Evolutionary conservation across 2,888 invertebrate species (phyloP), one percentile per base, ranked within the genome.

Genomic region (Cataglyphis rosenhaueri): DNA sequence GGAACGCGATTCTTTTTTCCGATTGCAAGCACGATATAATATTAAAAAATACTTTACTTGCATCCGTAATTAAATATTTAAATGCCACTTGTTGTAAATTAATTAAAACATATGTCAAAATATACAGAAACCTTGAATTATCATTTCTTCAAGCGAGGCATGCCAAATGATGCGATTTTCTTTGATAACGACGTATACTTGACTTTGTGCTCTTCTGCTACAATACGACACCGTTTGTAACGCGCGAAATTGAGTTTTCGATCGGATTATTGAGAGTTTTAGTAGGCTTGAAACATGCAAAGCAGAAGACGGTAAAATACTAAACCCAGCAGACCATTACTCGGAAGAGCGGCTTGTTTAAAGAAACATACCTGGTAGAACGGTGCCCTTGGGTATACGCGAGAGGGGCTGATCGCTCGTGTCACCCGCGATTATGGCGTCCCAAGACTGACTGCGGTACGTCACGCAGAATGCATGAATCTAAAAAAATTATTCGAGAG

Each of bases 281-380:
- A 79, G 78, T 79, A 71, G 78, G 71, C 35, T 59, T 79, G 78
- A 59, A 74, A 66, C 87, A 87, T 87, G 81, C 84, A 87, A 85
- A 86, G 81, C 83, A 83, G 68, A 83, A 65, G 88, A 86, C 71
- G 48, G 65, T 61, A 55, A 87, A 82, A 68, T 73, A 76, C 64
- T 61, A 62, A 64, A 61, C 55, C 48, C 68, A 57, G 48, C 57
- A 55, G 81, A 76, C 52, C 70, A 74, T 61, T 83, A 74, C 78
- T 73, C 74, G 83, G 70, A 76, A 65, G 76, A 75, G 78, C 64
- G 81, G 48, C 62, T 85, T 85, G 82, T 88, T 85, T 88, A 84
- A 86, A 86, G 81, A 86, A 88, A 85, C 88, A 86, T 86, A 83
- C 64, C 68, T 83, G 61, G 65, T 52, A 62, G 82, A 87, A 88